Evolutionary conservation across 2,797 vertebrate species (phyloP).

Genomic region (Pseudomugil tenellus): DNA sequence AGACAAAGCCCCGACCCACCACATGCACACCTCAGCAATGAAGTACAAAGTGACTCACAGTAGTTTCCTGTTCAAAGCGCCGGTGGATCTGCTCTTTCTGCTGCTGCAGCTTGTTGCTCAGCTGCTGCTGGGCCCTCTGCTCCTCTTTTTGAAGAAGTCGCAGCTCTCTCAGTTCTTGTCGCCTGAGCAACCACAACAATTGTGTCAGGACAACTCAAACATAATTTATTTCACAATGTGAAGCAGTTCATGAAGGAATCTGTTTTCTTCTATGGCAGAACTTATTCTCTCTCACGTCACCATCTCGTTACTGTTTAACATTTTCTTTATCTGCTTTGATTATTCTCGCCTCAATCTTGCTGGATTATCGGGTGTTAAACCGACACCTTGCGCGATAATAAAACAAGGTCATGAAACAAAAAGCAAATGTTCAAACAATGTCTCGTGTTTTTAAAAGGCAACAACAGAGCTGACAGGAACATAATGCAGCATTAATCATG

Average conservation of each 20-base stretch:
- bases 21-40: neutral
- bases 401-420: conserved; percentile 1
- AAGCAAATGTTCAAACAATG: conserved; percentile 12
- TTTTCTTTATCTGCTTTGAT: neutral
- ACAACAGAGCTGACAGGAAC: conserved; percentile 40
- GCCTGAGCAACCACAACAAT: conserved; percentile 79
- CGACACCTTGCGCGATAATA: too few species aligned
- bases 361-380: neutral
- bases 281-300: conserved; percentile 1
- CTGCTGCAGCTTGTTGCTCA: conserved; percentile 95
- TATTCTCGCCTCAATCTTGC: neutral
- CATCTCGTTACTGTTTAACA: neutral
- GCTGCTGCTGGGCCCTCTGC: conserved; percentile 95
- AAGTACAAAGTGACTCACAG: conserved; percentile 83
- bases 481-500: conserved; percentile 34
- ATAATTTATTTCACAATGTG: neutral
- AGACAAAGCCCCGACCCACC: neutral
- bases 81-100: conserved; percentile 95
- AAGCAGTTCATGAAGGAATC: neutral
- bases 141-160: conserved; percentile 98
- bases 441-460: conserved; percentile 61
- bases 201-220: conserved; percentile 5
- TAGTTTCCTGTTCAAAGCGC: conserved; percentile 97
- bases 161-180: conserved; percentile 95
- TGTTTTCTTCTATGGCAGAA: neutral